Evolutionary conservation across 2,113 vertebrate species (phyloP), one percentile per base, ranked within the genome.

Genomic region (Gracilinanus agilis): DNA sequence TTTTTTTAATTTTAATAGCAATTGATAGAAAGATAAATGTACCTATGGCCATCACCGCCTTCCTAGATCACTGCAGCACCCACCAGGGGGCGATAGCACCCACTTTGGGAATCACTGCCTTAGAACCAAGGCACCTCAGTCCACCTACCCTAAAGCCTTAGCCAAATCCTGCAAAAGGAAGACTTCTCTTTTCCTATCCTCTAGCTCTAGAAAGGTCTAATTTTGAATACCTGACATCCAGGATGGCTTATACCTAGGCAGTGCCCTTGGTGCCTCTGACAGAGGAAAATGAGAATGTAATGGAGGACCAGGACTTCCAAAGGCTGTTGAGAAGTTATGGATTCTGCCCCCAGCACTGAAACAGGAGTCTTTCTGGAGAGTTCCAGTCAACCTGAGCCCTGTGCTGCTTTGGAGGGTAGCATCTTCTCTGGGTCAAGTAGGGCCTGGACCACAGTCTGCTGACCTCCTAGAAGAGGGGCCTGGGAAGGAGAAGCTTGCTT

Each of bases 321-420:
- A 98, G 90, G 75, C n/a, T 99, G 91, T 95, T 99, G 49, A 90
- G 92, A 88, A 99, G 96, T 95, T 99, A 88, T 99, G 99, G 24
- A 91, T 99, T 5, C 98, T 98, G 29, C 96, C 99, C 1, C 99
- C 99, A 0, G 97, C 98, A 92, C 98, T 98, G 23, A 99, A 99
- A 94, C 99, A 99, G 99, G 99, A 98, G 97, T 98, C 98, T 16
- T 99, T 99, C 98, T 99, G 99, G 99, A 99, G 99, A 95, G 99
- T 99, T 96, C 99, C 99, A 3, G 98, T 98, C 24, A 98, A 99
- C 56, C 96, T 99, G 93, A 99, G 94, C 54, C 96, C 98, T 0
- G 96, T 96, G 92, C 99, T 98, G 96, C 99, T 99, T 25, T 97
- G 98, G 5, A 97, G 94, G 0, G 53, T 97, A 0, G 99, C 99